Evolutionary conservation across 2,113 vertebrate species (phyloP), one percentile per base, ranked within the genome.

Genomic region (Murina feae): DNA sequence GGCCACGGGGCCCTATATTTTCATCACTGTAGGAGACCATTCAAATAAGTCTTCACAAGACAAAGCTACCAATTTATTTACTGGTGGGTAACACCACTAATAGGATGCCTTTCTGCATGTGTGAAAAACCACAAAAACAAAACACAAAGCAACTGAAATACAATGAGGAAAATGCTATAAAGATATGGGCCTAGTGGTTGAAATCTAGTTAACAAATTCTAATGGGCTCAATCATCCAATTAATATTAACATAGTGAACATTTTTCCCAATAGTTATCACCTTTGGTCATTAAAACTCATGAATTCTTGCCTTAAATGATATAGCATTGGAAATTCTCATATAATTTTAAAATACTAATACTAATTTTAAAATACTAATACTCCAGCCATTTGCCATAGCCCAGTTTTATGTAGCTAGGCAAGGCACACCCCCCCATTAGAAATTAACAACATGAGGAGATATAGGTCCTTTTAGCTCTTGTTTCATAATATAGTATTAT

Each of bases 401-500:
- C 30, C 47, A 3, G 8, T 49, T 66, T 91, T 91, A 78, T 7
- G 30, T 65, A 71, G 58, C 6, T 12, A 86, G 18, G 18, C 32
- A 51, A 75, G 39, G 13, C 47, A 58, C 1, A 39, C 32, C 28
- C 58, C 9, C 28, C 12, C 35, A 44, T 81, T 76, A 79, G 30
- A 96, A 98, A 96, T 3, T 72, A 89, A 87, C 85, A 89, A 32
- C 32, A 21, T 8, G 44, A 92, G 97, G 79, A 53, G 84, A 90
- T 75, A 82, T 85, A 85, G 35, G 68, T 71, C 0, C 44, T 95
- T 95, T 95, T 0, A 0, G 76, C 87, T 95, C 92, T 96, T 91
- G 92, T 96, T 97, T 97, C 92, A 94, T 96, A 96, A 76, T 93
- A 63, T 76, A 97, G 90, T 96, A 96, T 95, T 71, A 74, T 23